A percentile compares a stretch with the other conserved stretches of the same genome.
These are phyloP conservation scores for Gavia stellata DNA, from an alignment of 2,113 vertebrate species.

Conservation along the genomic window DNA sequence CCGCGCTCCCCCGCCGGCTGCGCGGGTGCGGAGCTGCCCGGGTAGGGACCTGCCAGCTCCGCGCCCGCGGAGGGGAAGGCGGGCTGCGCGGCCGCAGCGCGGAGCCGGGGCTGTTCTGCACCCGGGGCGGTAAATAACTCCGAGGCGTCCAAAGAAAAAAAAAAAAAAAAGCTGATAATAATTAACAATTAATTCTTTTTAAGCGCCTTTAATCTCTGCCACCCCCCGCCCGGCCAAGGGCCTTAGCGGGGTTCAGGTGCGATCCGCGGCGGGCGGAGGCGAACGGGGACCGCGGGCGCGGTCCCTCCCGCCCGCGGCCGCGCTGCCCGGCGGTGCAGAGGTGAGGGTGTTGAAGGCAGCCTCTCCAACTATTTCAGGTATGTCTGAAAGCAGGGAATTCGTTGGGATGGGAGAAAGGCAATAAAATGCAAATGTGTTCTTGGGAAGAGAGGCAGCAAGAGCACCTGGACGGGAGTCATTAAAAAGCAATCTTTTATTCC, in stretches of 20 bases:
- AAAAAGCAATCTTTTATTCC: slow-evolving; percentile 64
- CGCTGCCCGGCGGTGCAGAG: neutral
- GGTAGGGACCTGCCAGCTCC: neutral
- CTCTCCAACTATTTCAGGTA: slow-evolving; percentile 56
- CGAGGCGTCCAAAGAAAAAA: neutral
- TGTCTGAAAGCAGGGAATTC: slow-evolving; percentile 55
- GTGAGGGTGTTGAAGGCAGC: slow-evolving; percentile 23
- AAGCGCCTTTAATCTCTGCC: neutral
- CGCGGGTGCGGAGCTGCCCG: neutral
- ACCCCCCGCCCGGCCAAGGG: neutral
- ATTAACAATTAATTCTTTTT: neutral
- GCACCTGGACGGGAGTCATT: slow-evolving; percentile 64
- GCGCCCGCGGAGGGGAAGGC: neutral
- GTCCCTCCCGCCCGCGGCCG: neutral
- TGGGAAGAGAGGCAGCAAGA: slow-evolving; percentile 49
- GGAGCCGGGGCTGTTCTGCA: neutral
- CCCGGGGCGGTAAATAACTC: neutral
- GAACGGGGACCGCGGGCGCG: neutral
- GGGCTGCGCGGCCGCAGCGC: neutral
- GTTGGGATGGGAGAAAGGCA: slow-evolving; percentile 33
- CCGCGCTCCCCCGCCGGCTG: neutral
- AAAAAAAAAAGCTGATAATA: too few relatives aligned
- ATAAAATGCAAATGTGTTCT: slow-evolving; percentile 68
- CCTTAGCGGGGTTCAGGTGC: neutral
- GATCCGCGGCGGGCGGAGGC: neutral